These are phyloP conservation scores for Laticauda colubrina DNA, from an alignment of 2,113 vertebrate genomes.

Conservation along the genomic window DNA sequence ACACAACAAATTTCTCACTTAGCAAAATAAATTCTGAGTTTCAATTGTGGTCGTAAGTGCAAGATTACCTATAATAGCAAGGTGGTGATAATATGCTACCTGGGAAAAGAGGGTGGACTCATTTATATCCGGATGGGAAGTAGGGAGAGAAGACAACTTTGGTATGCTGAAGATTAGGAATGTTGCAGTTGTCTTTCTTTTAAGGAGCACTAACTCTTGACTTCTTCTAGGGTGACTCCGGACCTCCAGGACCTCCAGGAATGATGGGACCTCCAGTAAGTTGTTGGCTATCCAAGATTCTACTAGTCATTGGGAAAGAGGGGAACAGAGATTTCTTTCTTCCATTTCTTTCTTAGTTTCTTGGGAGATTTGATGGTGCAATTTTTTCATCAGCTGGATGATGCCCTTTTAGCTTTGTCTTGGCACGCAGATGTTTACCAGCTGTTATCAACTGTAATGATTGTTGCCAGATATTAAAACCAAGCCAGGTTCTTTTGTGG, in stretches of 20 bases:
- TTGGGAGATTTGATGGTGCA: background rate
- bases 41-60: no score
- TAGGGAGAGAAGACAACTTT: background rate
- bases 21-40: no score
- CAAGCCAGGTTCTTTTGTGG: background rate
- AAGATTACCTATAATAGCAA: background rate
- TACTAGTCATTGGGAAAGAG: background rate
- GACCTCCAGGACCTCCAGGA: slow-evolving; percentile 80
- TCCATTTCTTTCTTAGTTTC: background rate
- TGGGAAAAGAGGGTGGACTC: background rate
- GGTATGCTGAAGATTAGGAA: background rate
- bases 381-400: background rate
- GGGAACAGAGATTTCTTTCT: background rate
- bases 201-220: background rate
- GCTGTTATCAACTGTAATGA: background rate
- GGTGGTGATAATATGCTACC: background rate
- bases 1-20: no score
- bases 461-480: background rate
- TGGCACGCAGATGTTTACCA: background rate
- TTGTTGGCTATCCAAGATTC: background rate
- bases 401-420: background rate
- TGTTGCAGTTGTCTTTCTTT: background rate
- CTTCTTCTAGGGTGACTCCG: slow-evolving; percentile 79
- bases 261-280: slow-evolving; percentile 88
- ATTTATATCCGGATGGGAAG: background rate